Conservation (phyloP, 2,797 vertebrate species). For the Manis javanica region DNA sequence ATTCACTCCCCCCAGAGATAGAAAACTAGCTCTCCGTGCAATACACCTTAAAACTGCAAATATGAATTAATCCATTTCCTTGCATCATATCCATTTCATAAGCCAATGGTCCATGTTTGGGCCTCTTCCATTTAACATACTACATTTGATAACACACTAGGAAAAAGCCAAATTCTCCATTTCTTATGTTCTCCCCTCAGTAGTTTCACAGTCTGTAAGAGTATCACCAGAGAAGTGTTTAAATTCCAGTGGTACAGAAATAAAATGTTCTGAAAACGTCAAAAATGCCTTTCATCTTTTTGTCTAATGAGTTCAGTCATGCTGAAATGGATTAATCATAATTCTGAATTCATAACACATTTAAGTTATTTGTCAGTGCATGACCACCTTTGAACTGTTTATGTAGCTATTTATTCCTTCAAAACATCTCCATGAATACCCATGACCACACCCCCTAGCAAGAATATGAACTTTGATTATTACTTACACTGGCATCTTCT, state of each 20-base stretch:
- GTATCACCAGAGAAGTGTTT: not conserved
- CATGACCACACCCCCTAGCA: not conserved
- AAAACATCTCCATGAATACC: not conserved
- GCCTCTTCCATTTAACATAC: not conserved
- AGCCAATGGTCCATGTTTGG: fast-evolving
- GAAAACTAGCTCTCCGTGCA: no score
- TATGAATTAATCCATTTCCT: not conserved
- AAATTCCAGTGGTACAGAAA: not conserved
- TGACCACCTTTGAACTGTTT: not conserved
- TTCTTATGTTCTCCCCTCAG: not conserved
- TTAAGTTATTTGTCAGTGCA: no score
- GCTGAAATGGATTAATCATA: not conserved
- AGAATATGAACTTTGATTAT: not conserved
- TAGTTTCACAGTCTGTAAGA: not conserved
- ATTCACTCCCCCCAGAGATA: not conserved
- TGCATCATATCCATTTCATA: fast-evolving
- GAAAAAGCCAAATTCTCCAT: not conserved
- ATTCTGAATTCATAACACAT: not conserved
- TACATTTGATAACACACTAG: not conserved
- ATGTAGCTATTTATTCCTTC: not conserved
- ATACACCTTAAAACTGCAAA: not conserved
- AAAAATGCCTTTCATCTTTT: not conserved
- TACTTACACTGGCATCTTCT: not conserved
- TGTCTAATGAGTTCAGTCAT: not conserved
- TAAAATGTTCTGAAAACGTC: not conserved